Base-by-base conservation (phyloP, 2,797 vertebrate species). In the Orestias chungarensis region DNA sequence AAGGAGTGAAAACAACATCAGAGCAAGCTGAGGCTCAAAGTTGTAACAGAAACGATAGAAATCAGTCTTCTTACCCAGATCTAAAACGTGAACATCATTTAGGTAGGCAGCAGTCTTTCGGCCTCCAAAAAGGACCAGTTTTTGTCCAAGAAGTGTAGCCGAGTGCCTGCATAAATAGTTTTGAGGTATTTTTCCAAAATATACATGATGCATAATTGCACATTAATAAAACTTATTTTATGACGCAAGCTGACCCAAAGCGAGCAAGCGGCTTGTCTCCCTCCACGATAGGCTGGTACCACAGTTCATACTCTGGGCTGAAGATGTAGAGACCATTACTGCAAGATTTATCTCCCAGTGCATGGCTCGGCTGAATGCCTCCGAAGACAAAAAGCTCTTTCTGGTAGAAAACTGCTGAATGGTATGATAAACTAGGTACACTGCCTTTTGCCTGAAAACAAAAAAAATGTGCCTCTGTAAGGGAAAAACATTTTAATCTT, bases 241-340 rank as follows among this genome's bases (percentile, higher is more conserved):
- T 9, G 44, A 49, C 42, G 15, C 9, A 65, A 50, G 86, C 96
- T 90, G 69, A 98, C 96, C 96, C 96, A 87, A 96, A 94, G 71
- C 96, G 94, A 75, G 96, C 94, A 68, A 95, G 89, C 78, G 96
- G 96, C 78, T 88, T 93, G 66, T 95, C 92, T 12, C 96, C 96
- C 78, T 97, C 96, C 73, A 95, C 94, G 59, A 97, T 96, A 40
- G 96, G 96, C 83, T 96, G 94, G 86, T 98, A 98, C 96, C 96
- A 98, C 74, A 98, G 94, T 87, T 95, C 94, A 91, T 94, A 95
- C 75, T 97, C 96, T 9, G 96, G 96, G 89, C 95, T 98, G 74
- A 96, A 98, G 88, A 97, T 93, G 85, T 95, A 96, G 35, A 98
- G 92, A 7, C 91, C 62, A n/a, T 96, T 96, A 76, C 95, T 96